A percentile compares a stretch with the other conserved stretches of the same genome.
Evolutionary conservation across 1,140 invertebrate species (phyloP).

Genomic region (Aphis craccivora): DNA sequence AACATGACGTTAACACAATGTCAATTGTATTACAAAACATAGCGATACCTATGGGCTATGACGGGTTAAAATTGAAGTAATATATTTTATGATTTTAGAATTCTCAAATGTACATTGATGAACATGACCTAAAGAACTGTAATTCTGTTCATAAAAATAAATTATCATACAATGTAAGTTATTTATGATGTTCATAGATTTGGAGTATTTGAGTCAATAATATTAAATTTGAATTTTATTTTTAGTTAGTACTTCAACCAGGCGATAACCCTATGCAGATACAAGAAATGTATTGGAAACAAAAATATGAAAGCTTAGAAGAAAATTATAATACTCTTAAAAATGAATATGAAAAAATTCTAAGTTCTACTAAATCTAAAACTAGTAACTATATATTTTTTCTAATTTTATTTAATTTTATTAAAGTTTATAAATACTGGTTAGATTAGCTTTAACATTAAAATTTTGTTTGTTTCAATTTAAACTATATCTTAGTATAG

Average conservation of each 20-base stretch:
- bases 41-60: neutral
- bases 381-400: conserved; percentile 24
- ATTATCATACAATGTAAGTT: conserved; percentile 20
- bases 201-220: neutral
- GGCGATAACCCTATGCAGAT: conserved; percentile 40
- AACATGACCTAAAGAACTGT: neutral
- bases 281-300: conserved; percentile 42
- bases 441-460: neutral
- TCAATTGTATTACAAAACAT: too few species aligned
- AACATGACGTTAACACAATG: too few species aligned
- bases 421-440: neutral
- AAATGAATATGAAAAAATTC: conserved; percentile 2
- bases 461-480: too few species aligned
- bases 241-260: conserved; percentile 30
- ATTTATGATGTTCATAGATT: neutral
- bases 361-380: neutral
- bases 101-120: neutral
- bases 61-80: neutral
- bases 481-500: too few species aligned
- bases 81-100: conserved; percentile 20
- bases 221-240: neutral
- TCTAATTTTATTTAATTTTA: neutral
- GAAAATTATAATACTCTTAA: conserved; percentile 34
- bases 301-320: conserved; percentile 31
- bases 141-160: conserved; percentile 28